Evolutionary conservation across 2,113 vertebrate genomes (phyloP).

Genomic region (Mustela nigripes): DNA sequence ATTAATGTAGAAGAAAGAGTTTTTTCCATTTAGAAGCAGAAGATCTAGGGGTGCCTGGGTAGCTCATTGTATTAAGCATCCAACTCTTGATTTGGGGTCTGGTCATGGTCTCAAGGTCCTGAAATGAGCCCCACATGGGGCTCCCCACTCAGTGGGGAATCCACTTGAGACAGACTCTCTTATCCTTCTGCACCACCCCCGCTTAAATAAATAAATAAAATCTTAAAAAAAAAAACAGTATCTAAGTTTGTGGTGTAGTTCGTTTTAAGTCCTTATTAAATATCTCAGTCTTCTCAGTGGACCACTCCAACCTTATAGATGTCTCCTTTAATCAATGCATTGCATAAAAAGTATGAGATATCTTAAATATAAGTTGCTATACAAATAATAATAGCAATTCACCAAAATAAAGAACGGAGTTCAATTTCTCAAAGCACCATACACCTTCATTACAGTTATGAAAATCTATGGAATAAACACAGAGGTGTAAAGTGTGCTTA

Average conservation of each 20-base stretch:
- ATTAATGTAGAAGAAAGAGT: neutral
- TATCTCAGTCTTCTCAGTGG: neutral
- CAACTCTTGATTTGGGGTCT: neutral
- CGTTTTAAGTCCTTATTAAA: neutral
- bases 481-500: neutral
- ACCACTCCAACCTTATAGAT: neutral
- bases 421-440: neutral
- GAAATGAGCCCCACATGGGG: neutral
- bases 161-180: neutral
- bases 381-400: neutral
- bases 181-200: neutral
- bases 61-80: neutral
- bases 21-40: neutral
- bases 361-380: neutral
- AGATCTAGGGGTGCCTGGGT: neutral
- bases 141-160: neutral
- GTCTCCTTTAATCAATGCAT: neutral
- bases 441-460: neutral
- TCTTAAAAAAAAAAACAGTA: neutral
- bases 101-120: neutral
- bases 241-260: neutral
- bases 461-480: neutral
- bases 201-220: neutral
- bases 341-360: neutral
- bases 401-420: neutral